phyloP scores from a whole-genome alignment of 2,888 invertebrate genomes.

The Trachelus tabidus region DNA sequence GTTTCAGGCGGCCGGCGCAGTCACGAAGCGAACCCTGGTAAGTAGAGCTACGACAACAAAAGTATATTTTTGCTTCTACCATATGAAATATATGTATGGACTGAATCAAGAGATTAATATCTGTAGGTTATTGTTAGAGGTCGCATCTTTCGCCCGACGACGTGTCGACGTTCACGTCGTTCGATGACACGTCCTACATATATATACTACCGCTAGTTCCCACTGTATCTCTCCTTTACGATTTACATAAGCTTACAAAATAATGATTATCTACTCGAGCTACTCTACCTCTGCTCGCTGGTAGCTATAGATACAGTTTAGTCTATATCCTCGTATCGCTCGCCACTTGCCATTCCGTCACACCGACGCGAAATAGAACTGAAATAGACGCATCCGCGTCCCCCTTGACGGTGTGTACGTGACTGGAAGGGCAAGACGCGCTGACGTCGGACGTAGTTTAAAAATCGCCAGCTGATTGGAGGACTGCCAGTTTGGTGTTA shows the following conservation, averaged over 20 bases:
- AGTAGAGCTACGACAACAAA: background rate
- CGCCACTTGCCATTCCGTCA: background rate
- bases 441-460: background rate
- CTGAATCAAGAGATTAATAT: too few relatives aligned
- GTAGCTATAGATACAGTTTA: background rate
- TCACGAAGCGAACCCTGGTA: background rate
- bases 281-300: background rate
- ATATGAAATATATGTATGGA: too few relatives aligned
- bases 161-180: too few relatives aligned
- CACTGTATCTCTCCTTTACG: too few relatives aligned
- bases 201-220: too few relatives aligned
- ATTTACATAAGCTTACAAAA: too few relatives aligned
- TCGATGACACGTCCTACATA: too few relatives aligned
- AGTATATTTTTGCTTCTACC: too few relatives aligned
- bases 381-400: background rate
- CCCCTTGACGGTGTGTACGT: background rate
- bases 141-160: too few relatives aligned
- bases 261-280: too few relatives aligned
- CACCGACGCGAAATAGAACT: background rate
- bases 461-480: slow-evolving; percentile 4
- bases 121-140: too few relatives aligned
- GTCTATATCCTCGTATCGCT: background rate
- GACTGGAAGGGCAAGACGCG: too few relatives aligned
- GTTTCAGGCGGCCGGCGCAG: background rate
- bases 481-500: slow-evolving; percentile 4